Evolutionary conservation across 2,113 vertebrate species (phyloP).

Genomic region (Centrocercus urophasianus): DNA sequence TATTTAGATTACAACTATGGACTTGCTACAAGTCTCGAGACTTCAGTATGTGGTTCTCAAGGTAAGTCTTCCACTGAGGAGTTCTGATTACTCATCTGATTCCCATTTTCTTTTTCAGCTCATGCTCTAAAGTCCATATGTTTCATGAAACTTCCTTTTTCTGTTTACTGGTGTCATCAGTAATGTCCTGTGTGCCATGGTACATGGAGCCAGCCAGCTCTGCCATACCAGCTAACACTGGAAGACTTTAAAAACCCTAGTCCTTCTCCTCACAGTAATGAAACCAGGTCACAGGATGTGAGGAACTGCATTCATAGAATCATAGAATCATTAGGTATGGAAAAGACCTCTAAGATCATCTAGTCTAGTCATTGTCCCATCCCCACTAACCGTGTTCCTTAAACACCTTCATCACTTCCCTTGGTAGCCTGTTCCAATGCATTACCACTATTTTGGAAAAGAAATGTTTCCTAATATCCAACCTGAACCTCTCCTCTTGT

Average conservation of each 20-base stretch:
- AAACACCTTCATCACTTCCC: no score
- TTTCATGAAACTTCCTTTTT: not conserved
- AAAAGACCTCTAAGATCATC: no score
- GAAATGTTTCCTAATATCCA: no score
- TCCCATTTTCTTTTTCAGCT: not conserved
- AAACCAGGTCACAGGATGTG: not conserved
- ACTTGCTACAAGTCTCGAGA: not conserved
- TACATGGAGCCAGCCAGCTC: not conserved
- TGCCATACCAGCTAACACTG: not conserved
- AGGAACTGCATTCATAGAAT: not conserved
- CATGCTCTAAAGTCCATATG: not conserved
- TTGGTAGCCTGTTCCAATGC: no score
- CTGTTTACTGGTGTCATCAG: not conserved
- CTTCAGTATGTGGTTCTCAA: not conserved
- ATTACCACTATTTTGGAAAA: no score
- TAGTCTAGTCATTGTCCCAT: no score
- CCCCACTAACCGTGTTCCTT: no score
- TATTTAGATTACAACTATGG: no score
- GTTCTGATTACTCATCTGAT: not conserved
- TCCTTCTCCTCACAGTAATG: not conserved
- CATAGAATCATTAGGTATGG: no score
- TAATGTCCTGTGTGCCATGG: not conserved
- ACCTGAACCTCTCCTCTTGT: no score
- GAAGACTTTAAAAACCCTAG: not conserved
- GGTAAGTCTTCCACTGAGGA: not conserved